Evolutionary conservation across 1,140 invertebrate species (phyloP).

Genomic region (Monomorium pharaonis): DNA sequence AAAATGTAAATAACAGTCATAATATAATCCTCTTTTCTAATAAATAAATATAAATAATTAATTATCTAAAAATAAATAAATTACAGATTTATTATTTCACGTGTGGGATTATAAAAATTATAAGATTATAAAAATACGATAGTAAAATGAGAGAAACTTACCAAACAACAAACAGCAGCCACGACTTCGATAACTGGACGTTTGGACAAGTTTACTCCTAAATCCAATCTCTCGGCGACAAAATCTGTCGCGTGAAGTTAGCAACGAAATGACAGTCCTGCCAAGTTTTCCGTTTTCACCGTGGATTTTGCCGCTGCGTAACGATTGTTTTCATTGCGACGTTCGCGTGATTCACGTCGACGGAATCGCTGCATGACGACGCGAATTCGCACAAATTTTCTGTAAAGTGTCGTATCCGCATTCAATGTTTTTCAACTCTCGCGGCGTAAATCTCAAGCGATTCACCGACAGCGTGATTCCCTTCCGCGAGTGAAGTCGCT

Average conservation of each 20-base stretch:
- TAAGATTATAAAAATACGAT: no score
- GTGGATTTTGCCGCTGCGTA: background rate
- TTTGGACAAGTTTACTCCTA: background rate
- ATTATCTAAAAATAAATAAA: no score
- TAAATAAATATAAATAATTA: no score
- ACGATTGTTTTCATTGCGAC: background rate
- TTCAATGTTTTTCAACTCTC: background rate
- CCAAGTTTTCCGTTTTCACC: background rate
- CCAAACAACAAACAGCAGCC: background rate
- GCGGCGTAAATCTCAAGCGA: background rate
- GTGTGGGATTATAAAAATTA: background rate
- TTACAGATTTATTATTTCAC: background rate
- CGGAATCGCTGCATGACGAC: background rate
- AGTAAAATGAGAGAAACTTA: slow-evolving; percentile 13
- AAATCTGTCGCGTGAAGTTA: background rate
- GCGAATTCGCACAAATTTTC: background rate
- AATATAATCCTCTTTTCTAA: no score
- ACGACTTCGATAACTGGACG: no score
- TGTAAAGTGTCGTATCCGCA: background rate
- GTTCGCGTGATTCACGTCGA: background rate
- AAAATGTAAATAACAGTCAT: no score
- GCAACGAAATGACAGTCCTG: background rate
- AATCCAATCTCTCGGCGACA: background rate
- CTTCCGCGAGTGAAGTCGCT: background rate
- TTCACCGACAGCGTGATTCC: background rate